These are phyloP conservation scores for Abscondita cerata DNA, from an alignment of 2,888 invertebrate genomes.

Conservation along the genomic window DNA sequence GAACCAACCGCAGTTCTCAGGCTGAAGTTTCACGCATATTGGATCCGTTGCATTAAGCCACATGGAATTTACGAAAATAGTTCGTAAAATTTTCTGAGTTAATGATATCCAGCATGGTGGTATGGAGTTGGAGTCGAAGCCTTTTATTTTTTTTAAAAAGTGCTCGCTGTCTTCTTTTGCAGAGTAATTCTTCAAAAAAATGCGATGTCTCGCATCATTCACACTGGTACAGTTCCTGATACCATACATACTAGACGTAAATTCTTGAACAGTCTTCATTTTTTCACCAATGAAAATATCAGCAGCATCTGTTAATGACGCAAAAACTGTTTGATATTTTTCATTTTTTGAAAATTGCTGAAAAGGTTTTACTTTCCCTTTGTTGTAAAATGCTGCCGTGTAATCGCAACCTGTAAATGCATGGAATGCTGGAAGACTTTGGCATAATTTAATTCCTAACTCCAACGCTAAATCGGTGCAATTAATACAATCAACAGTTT, in stretches of 20 bases:
- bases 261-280: constrained; percentile 48
- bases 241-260: constrained; percentile 45
- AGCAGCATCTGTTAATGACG: constrained; percentile 44
- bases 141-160: constrained; percentile 46
- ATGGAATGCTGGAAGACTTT: constrained; percentile 43
- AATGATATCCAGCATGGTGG: constrained; percentile 45
- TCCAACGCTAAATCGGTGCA: too few relatives aligned
- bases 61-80: constrained; percentile 46
- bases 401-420: too few relatives aligned
- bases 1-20: constrained; percentile 1
- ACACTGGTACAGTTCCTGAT: constrained; percentile 41
- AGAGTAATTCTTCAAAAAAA: constrained; percentile 46
- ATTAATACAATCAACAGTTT: too few relatives aligned
- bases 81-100: constrained; percentile 43
- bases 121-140: constrained; percentile 43
- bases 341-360: constrained; percentile 43
- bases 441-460: too few relatives aligned
- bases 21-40: constrained; percentile 35
- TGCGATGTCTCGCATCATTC: constrained; percentile 36
- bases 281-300: constrained; percentile 46
- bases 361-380: constrained; percentile 47
- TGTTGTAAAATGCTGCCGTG: constrained; percentile 44
- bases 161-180: constrained; percentile 44
- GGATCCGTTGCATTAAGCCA: constrained; percentile 44
- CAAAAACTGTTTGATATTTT: constrained; percentile 46